Conservation (phyloP, 2,888 invertebrate species). For the Callosobruchus maculatus region DNA sequence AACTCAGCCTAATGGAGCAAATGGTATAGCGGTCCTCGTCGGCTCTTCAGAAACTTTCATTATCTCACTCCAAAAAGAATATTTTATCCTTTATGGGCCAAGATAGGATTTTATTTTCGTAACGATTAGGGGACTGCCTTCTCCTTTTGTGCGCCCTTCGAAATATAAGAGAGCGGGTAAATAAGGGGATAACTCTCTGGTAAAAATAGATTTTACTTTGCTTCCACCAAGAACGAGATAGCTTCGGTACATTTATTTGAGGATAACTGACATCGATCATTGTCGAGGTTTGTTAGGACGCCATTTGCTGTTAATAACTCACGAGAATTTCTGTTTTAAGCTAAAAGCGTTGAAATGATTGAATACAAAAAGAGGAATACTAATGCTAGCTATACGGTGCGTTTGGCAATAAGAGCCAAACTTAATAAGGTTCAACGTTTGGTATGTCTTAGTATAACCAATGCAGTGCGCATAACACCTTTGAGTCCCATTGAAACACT, state of each 20-base stretch:
- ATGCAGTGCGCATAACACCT: too few species aligned
- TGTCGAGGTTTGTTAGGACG: background rate
- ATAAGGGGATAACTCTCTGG: background rate
- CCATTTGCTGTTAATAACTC: background rate
- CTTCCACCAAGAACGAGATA: background rate
- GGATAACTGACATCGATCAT: background rate
- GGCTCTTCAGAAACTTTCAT: background rate
- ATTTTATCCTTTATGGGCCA: background rate
- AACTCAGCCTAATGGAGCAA: slow-evolving; percentile 41
- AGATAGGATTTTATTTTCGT: background rate
- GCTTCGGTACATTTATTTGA: background rate
- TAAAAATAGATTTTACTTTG: background rate
- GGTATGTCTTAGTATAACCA: too few species aligned
- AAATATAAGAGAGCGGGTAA: background rate
- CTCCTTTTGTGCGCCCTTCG: background rate
- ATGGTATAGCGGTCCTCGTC: slow-evolving; percentile 21
- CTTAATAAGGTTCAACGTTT: too few species aligned
- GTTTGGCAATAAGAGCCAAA: too few species aligned
- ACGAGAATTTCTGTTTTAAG: background rate
- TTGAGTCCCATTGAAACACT: too few species aligned
- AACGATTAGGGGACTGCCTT: background rate
- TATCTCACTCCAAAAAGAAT: background rate
- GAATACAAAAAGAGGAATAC: background rate
- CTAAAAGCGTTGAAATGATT: background rate
- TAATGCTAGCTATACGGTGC: too few species aligned